These are phyloP conservation scores for Mythimna albipuncta DNA, from an alignment of 2,888 invertebrate genomes.

Conservation along the genomic window DNA sequence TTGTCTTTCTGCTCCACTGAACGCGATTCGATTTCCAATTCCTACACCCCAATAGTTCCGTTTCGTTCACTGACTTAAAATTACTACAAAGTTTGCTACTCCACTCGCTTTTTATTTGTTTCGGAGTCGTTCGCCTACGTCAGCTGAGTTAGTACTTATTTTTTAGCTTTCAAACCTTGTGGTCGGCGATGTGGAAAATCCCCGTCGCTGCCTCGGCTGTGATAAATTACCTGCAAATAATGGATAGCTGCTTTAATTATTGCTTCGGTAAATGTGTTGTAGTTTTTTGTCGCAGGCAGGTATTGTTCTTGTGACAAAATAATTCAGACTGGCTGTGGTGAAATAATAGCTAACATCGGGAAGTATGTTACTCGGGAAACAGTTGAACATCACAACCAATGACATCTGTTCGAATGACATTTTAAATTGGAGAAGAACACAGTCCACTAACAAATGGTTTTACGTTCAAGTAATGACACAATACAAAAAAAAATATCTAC, in stretches of 20 bases:
- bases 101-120: constrained; percentile 77
- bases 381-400: constrained; percentile 9
- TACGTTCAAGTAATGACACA: constrained; percentile 15
- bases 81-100: constrained; percentile 80
- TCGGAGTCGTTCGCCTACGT: constrained; percentile 68
- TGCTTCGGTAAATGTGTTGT: constrained; percentile 32
- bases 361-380: not conserved
- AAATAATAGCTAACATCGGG: not conserved
- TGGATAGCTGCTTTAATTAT: constrained; percentile 60
- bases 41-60: constrained; percentile 82
- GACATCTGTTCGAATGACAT: constrained; percentile 13
- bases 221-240: constrained; percentile 75
- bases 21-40: constrained; percentile 86
- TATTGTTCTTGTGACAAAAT: not conserved
- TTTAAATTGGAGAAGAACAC: constrained; percentile 27
- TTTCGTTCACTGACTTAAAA: constrained; percentile 83
- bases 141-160: constrained; percentile 68
- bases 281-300: not conserved
- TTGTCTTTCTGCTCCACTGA: constrained; percentile 84
- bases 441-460: constrained; percentile 30
- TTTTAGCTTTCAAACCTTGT: constrained; percentile 67
- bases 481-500: constrained; percentile 21
- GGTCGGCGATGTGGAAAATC: constrained; percentile 62
- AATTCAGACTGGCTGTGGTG: not conserved
- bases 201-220: constrained; percentile 45